phyloP scores from a whole-genome alignment of 2,888 invertebrate species.

The Penaeus monodon region DNA sequence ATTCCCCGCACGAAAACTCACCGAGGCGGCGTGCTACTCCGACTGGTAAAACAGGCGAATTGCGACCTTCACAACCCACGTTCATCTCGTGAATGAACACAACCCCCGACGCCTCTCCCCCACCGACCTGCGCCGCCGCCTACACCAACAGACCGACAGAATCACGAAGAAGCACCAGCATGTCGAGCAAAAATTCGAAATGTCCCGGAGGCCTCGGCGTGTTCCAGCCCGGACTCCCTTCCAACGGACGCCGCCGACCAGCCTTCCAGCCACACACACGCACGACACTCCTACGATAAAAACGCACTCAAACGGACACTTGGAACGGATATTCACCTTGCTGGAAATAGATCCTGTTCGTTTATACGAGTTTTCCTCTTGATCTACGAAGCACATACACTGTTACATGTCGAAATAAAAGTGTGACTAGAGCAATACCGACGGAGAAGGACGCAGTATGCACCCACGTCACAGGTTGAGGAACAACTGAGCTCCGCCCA shows the following conservation, averaged over 20 bases:
- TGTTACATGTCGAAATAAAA: slow-evolving; percentile 45
- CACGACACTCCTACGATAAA: not conserved
- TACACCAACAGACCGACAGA: not conserved
- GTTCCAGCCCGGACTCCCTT: slow-evolving; percentile 19
- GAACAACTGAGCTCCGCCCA: slow-evolving; percentile 43
- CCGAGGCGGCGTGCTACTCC: too few relatives aligned
- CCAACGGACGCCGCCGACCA: slow-evolving; percentile 22
- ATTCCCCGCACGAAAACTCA: too few relatives aligned
- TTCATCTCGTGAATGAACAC: too few relatives aligned
- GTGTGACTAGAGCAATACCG: slow-evolving; percentile 40
- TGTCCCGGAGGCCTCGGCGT: not conserved
- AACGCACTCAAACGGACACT: slow-evolving; percentile 14
- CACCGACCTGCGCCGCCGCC: slow-evolving; percentile 12
- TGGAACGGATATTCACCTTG: slow-evolving; percentile 46
- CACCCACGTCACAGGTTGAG: slow-evolving; percentile 27
- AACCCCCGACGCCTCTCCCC: too few relatives aligned
- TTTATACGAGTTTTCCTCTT: slow-evolving; percentile 35
- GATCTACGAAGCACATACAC: slow-evolving; percentile 37
- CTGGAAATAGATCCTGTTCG: slow-evolving; percentile 25
- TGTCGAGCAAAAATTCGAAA: not conserved
- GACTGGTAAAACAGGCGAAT: too few relatives aligned
- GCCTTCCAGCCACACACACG: slow-evolving; percentile 21
- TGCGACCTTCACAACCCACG: too few relatives aligned
- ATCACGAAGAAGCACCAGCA: too few relatives aligned
- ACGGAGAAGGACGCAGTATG: not conserved